These are phyloP conservation scores for Aphidius gifuensis DNA, from an alignment of 1,140 invertebrate species.

Conservation along the genomic window DNA sequence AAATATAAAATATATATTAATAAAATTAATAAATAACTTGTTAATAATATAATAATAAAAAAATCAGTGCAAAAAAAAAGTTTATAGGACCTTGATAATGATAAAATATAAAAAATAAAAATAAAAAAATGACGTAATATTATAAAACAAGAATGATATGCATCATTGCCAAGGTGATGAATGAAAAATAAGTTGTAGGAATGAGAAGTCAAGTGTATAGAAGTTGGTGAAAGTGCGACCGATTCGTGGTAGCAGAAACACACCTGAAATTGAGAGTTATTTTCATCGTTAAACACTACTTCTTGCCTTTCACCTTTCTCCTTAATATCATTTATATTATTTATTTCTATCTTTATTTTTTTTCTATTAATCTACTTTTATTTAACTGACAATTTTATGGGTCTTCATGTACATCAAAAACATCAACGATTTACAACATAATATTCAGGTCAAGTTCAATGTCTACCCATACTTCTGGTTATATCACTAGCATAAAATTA, in stretches of 20 bases:
- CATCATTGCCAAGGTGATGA: not conserved
- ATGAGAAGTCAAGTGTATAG: not conserved
- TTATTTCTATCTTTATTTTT: not conserved
- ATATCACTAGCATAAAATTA: constrained; percentile 18
- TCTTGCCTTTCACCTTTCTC: constrained; percentile 13
- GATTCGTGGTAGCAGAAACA: constrained; percentile 11
- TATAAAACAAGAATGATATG: too few species aligned
- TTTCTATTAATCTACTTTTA: not conserved
- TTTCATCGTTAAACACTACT: constrained; percentile 2
- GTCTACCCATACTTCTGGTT: constrained; percentile 22
- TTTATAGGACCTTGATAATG: too few species aligned
- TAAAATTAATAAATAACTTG: too few species aligned
- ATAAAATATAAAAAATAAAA: too few species aligned
- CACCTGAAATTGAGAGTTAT: constrained; percentile 16
- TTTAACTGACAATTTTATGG: not conserved
- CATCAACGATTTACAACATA: too few species aligned
- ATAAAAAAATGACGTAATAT: too few species aligned
- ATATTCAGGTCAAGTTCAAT: constrained; percentile 44
- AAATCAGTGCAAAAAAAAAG: too few species aligned
- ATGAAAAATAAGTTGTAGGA: constrained; percentile 13
- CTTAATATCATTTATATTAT: too few species aligned
- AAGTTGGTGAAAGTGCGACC: constrained; percentile 14
- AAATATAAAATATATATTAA: too few species aligned
- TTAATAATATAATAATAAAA: too few species aligned
- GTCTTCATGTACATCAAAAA: not conserved